phyloP scores from a whole-genome alignment of 2,797 vertebrate genomes.

The Telmatherina bonti region DNA sequence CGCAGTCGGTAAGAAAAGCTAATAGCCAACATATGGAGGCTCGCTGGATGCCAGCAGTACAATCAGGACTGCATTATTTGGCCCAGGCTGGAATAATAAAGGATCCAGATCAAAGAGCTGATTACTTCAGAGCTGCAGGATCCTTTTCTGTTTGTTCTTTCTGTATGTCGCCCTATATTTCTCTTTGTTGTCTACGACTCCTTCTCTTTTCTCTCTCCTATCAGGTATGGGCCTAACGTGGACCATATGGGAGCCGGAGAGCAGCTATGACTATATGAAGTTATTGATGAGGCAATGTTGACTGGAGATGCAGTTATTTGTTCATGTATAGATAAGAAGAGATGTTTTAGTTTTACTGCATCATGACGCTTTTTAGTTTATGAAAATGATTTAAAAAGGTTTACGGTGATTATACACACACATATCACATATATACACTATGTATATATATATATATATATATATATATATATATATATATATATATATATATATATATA shows the following conservation, averaged over 20 bases:
- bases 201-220: conserved; percentile 12
- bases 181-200: conserved; percentile 54
- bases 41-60: conserved; percentile 71
- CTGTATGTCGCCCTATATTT: conserved; percentile 56
- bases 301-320: conserved; percentile 5
- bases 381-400: not conserved
- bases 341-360: not conserved
- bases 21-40: conserved; percentile 84
- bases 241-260: conserved; percentile 33
- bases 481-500: too few relatives aligned
- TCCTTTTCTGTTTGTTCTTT: conserved; percentile 66
- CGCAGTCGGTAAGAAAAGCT: conserved; percentile 62
- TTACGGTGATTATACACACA: too few relatives aligned
- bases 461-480: too few relatives aligned
- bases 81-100: conserved; percentile 84
- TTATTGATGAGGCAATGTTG: conserved; percentile 41
- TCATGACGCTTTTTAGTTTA: not conserved
- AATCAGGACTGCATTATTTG: conserved; percentile 82
- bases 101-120: conserved; percentile 82
- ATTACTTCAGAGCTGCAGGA: conserved; percentile 74
- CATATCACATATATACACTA: too few relatives aligned
- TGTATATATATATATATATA: too few relatives aligned
- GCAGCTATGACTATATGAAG: conserved; percentile 30
- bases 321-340: not conserved
- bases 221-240: conserved; percentile 46